Evolutionary conservation across 2,888 invertebrate genomes (phyloP).

Genomic region (Strigamia crassipes): DNA sequence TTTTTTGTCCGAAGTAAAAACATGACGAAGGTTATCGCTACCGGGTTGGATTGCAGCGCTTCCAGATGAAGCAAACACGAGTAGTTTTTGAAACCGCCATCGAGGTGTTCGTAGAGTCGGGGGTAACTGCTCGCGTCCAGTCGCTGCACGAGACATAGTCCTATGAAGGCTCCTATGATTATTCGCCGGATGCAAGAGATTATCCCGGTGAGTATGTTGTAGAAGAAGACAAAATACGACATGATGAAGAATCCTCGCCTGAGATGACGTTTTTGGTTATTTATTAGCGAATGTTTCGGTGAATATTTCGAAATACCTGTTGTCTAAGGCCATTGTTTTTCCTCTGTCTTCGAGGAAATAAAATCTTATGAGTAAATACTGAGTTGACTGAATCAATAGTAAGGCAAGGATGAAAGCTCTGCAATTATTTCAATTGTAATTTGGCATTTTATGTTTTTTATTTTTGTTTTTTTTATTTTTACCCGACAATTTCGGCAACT

Average conservation of each 20-base stretch:
- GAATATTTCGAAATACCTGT: too few species aligned
- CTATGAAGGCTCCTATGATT: not conserved
- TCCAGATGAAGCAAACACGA: not conserved
- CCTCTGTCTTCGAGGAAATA: slow-evolving; percentile 14
- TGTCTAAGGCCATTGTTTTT: not conserved
- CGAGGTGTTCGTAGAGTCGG: not conserved
- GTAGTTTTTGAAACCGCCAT: slow-evolving; percentile 13
- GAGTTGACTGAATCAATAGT: not conserved
- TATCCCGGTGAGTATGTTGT: slow-evolving; percentile 4
- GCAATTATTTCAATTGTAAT: too few species aligned
- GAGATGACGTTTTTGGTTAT: not conserved
- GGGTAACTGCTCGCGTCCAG: not conserved
- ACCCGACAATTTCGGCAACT: not conserved
- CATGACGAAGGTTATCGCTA: not conserved
- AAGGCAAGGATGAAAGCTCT: not conserved
- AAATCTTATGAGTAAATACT: not conserved
- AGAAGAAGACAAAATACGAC: slow-evolving; percentile 41
- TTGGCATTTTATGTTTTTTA: too few species aligned
- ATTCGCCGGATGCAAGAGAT: not conserved
- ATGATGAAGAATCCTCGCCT: slow-evolving; percentile 37
- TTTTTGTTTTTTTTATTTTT: too few species aligned
- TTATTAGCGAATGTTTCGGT: too few species aligned
- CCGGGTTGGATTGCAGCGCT: slow-evolving; percentile 10
- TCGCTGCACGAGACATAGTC: not conserved
- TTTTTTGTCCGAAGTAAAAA: not conserved